Base-by-base conservation (phyloP, 2,888 invertebrate genomes). In the Cartodere bifasciata region DNA sequence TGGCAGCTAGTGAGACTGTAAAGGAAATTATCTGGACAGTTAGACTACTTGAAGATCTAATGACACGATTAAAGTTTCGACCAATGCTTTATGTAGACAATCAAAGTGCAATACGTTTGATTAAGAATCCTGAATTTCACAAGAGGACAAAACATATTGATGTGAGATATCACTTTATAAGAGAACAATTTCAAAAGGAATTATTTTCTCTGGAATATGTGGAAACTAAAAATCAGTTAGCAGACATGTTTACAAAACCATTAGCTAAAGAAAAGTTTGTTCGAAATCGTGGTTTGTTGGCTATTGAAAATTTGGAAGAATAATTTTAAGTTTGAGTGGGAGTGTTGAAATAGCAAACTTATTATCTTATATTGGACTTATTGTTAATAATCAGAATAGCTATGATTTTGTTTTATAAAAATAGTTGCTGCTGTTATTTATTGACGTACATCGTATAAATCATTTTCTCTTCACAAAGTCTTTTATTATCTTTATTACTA, bases 1-100 rank as follows among this genome's bases (percentile, higher is more conserved):
- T 49, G 11, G 47, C 47, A 13, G 47, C 43, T 4, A 45, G 41
- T 28, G 40, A 43, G 31, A 41, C 39, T 10, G 35, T 40, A 4
- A 6, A 17, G 11, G 29, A 29, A 16, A 21, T 21, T 10, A 11
- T 16, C 12, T 29, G 29, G 29, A 7, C 21, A 11, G n/a, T 20
- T 12, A 2, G 4, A 11, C 21, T 29, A 20, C 21, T 17, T 7
- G 16, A 21, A 7, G 29, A 29, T 20, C 12, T 29, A 20, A 17
- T n/a, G n/a, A n/a, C n/a, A n/a, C n/a, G n/a, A n/a, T n/a, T n/a
- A n/a, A n/a, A n/a, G n/a, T n/a, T n/a, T n/a, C n/a, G n/a, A n/a
- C n/a, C n/a, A n/a, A n/a, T n/a, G n/a, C n/a, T n/a, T n/a, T n/a
- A n/a, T n/a, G n/a, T n/a, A n/a, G n/a, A n/a, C n/a, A n/a, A n/a